phyloP scores from a whole-genome alignment of 1,140 invertebrate genomes.

The Anastrepha obliqua region DNA sequence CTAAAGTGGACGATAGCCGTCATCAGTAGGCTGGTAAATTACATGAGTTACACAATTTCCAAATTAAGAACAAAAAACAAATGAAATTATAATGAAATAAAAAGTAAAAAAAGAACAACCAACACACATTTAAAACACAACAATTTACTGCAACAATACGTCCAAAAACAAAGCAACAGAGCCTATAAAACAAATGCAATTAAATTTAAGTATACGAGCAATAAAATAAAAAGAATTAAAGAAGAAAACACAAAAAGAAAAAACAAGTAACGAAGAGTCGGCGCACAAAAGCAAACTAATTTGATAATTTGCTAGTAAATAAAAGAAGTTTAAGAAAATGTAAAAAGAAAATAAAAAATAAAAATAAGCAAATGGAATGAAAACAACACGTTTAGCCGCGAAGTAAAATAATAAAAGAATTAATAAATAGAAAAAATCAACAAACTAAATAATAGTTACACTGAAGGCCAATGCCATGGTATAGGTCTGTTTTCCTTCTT shows the following conservation, averaged over 20 bases:
- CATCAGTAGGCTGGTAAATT: slow-evolving; percentile 18
- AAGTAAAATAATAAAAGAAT: not conserved
- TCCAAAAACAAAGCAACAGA: not conserved
- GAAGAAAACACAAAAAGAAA: not conserved
- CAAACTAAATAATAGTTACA: slow-evolving; percentile 7
- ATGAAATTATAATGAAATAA: not conserved
- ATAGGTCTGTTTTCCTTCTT: not conserved
- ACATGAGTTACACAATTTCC: slow-evolving; percentile 5
- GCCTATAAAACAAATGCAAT: not conserved
- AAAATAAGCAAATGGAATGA: not conserved
- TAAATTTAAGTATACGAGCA: slow-evolving; percentile 9
- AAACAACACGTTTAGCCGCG: too few species aligned
- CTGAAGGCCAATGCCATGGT: not conserved
- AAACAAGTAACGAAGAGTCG: not conserved
- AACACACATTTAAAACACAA: not conserved
- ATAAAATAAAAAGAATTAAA: slow-evolving; percentile 4
- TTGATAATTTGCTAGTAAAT: slow-evolving; percentile 14
- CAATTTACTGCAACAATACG: not conserved
- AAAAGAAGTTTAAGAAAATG: not conserved
- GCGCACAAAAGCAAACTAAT: not conserved
- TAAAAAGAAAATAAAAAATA: not conserved
- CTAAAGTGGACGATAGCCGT: not conserved
- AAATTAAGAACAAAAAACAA: not conserved
- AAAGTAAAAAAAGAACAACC: not conserved
- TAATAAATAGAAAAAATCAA: not conserved